Conservation (phyloP, 2,113 vertebrate species). For the Agapornis roseicollis region DNA sequence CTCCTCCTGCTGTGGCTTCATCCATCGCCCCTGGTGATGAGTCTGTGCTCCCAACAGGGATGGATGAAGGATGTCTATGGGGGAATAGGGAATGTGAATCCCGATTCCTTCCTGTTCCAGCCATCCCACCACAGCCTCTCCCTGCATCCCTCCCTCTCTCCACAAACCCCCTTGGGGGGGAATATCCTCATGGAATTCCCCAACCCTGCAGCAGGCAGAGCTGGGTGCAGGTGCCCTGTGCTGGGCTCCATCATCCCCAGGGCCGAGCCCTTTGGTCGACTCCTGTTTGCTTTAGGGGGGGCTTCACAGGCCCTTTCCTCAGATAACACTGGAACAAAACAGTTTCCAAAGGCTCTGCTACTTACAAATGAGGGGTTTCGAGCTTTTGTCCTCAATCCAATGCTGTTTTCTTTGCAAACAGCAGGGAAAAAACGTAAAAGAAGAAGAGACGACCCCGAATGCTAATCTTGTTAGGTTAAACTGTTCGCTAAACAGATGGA, state of each 20-base stretch:
- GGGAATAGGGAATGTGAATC: neutral
- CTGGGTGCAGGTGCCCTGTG: neutral
- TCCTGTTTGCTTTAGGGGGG: neutral
- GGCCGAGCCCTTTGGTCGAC: neutral
- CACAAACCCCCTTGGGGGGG: neutral
- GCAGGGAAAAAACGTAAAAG: neutral
- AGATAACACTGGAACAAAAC: slow-evolving; percentile 42
- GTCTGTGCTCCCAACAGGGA: neutral
- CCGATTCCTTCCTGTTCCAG: neutral
- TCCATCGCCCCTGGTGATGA: neutral
- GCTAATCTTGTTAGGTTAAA: slow-evolving; percentile 74
- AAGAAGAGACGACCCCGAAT: slow-evolving; percentile 36
- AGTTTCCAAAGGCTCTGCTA: slow-evolving; percentile 37
- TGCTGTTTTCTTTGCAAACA: slow-evolving; percentile 61
- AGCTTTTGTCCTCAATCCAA: slow-evolving; percentile 59
- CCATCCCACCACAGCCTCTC: neutral
- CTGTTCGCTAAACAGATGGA: slow-evolving; percentile 67
- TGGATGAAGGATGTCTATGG: neutral
- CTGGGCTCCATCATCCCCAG: neutral
- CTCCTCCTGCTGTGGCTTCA: neutral
- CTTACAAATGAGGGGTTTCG: slow-evolving; percentile 54
- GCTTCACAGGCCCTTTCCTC: neutral
- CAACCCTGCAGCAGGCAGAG: neutral
- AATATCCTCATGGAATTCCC: neutral
- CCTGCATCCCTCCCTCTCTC: neutral